Evolutionary conservation across 2,797 vertebrate species (phyloP).

Genomic region (Gastrophryne carolinensis): DNA sequence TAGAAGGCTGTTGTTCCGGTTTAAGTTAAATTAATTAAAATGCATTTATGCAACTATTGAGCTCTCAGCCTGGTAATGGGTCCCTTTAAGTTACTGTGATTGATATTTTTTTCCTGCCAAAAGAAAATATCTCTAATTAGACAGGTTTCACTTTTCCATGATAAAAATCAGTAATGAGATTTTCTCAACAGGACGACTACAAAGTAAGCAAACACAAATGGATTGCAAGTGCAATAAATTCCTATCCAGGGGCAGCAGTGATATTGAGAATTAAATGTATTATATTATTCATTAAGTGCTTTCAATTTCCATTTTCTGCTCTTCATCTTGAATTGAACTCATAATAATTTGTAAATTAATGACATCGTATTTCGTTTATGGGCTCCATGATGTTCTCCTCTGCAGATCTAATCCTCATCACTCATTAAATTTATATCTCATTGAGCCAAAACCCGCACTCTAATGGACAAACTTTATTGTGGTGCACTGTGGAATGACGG

Average conservation of each 20-base stretch:
- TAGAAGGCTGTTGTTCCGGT: no score
- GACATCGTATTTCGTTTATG: conserved; percentile 36
- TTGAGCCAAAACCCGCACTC: neutral
- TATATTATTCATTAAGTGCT: conserved; percentile 29
- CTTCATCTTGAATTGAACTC: conserved; percentile 28
- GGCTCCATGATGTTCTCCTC: conserved; percentile 6
- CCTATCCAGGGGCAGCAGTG: neutral
- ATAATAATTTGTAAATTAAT: conserved; percentile 44
- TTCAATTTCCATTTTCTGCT: conserved; percentile 12
- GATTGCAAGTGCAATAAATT: conserved; percentile 26
- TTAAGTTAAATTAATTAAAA: no score
- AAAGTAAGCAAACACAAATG: conserved; percentile 3
- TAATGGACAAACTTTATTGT: conserved; percentile 11
- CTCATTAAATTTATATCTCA: conserved; percentile 32
- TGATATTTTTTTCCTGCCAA: neutral
- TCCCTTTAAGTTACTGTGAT: no score
- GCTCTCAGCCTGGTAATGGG: no score
- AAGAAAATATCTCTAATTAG: neutral
- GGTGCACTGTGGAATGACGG: neutral
- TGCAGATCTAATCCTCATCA: neutral
- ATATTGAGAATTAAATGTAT: conserved; percentile 40
- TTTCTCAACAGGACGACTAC: conserved; percentile 10
- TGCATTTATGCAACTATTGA: no score
- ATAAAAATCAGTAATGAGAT: conserved; percentile 7
- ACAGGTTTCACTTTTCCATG: neutral